Conservation (phyloP, 2,797 vertebrate species). For the Mycteria americana region DNA sequence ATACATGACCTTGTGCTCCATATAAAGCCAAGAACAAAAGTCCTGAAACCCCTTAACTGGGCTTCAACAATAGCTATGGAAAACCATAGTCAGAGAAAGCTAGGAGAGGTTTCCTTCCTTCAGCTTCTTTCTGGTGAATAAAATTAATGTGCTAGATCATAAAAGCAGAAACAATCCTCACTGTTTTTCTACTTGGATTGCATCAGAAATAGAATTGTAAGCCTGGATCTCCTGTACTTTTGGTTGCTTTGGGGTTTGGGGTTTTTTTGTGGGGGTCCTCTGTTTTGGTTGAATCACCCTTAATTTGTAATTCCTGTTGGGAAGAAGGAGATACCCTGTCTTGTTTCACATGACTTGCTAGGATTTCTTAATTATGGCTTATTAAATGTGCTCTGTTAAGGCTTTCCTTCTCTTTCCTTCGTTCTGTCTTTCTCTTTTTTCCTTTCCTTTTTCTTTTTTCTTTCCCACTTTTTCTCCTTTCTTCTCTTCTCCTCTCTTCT, state of each 20-base stretch:
- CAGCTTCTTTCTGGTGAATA: background rate
- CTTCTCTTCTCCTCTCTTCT: too few species aligned
- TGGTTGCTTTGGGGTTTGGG: background rate
- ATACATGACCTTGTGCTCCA: background rate
- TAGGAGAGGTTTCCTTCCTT: conserved; percentile 45
- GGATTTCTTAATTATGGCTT: background rate
- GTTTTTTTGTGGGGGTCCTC: background rate
- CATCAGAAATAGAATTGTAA: background rate
- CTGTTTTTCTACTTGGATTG: background rate
- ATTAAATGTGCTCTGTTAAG: background rate
- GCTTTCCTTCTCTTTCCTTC: background rate
- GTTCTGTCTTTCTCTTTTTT: background rate
- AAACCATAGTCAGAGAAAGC: background rate
- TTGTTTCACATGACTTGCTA: background rate
- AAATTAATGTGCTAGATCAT: background rate
- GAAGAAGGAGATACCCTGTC: background rate
- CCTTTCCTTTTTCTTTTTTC: background rate
- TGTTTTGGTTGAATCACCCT: background rate
- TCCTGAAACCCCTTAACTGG: background rate
- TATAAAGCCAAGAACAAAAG: conserved; percentile 9
- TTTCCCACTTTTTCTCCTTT: too few species aligned
- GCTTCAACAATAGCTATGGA: conserved; percentile 27
- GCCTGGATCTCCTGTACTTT: background rate
- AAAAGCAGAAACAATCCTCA: conserved; percentile 19
- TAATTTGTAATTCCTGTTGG: background rate